Evolutionary conservation across 2,888 invertebrate species (phyloP).

Genomic region (Ephialtes manifestator): DNA sequence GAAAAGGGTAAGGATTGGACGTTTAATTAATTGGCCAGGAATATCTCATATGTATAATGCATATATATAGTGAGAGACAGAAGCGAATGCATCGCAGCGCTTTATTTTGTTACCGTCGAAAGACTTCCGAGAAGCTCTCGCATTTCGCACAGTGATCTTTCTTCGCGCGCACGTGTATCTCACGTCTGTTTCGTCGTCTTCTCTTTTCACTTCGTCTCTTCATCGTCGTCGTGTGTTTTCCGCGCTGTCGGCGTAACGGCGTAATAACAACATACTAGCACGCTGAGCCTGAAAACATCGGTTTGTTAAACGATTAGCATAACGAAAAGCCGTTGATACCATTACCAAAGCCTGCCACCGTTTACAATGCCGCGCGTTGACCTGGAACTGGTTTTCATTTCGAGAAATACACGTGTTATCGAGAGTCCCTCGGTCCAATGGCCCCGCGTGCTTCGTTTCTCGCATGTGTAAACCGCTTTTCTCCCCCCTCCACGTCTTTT

Average conservation of each 20-base stretch:
- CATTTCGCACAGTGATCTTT: slow-evolving; percentile 26
- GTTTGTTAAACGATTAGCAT: slow-evolving; percentile 61
- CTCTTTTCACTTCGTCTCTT: not conserved
- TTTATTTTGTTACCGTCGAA: slow-evolving; percentile 10
- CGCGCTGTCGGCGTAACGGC: slow-evolving; percentile 31
- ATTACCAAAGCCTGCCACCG: slow-evolving; percentile 61
- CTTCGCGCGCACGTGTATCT: slow-evolving; percentile 32
- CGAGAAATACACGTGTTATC: slow-evolving; percentile 66
- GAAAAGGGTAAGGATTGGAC: no score
- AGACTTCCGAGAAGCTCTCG: slow-evolving; percentile 58
- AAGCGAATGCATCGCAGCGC: slow-evolving; percentile 34
- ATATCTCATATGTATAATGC: no score
- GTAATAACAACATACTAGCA: not conserved
- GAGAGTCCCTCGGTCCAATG: slow-evolving; percentile 24
- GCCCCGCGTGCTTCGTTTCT: not conserved
- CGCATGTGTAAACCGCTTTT: not conserved
- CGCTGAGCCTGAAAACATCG: slow-evolving; percentile 40
- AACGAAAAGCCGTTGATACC: slow-evolving; percentile 66
- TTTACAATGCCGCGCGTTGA: slow-evolving; percentile 65
- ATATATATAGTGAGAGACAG: slow-evolving; percentile 1
- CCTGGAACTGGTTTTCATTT: slow-evolving; percentile 67
- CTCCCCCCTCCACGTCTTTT: slow-evolving; percentile 9
- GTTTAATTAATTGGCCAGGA: no score
- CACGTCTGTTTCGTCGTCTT: slow-evolving; percentile 2
- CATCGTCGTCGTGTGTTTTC: slow-evolving; percentile 1